phyloP scores from a whole-genome alignment of 2,113 vertebrate species.

The Charina bottae region DNA sequence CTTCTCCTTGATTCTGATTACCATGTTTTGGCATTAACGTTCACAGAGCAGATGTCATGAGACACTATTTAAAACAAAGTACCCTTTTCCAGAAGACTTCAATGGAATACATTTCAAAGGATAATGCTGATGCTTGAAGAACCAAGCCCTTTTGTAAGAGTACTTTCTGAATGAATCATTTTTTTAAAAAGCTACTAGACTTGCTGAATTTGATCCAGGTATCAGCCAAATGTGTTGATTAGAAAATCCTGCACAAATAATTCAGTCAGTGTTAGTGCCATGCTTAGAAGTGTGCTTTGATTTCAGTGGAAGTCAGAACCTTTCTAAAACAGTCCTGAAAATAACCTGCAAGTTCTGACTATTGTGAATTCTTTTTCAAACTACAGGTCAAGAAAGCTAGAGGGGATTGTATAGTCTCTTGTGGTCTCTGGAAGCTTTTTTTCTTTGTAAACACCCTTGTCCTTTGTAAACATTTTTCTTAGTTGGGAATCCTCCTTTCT shows the following conservation, averaged over 20 bases:
- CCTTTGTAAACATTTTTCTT: neutral
- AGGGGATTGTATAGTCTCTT: neutral
- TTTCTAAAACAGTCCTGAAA: neutral
- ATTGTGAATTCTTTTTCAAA: neutral
- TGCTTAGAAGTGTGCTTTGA: neutral
- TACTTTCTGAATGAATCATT: conserved; percentile 7
- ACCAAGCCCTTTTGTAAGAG: conserved; percentile 36
- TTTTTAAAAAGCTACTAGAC: neutral
- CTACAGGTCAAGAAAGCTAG: neutral
- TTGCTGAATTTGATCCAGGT: neutral
- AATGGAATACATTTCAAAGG: conserved; percentile 32
- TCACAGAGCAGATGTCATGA: conserved; percentile 31
- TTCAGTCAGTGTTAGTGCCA: neutral
- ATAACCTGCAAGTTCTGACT: neutral
- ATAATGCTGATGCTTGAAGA: conserved; percentile 25
- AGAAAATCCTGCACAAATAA: neutral
- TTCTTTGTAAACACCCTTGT: neutral
- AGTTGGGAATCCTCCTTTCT: neutral
- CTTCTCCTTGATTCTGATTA: conserved; percentile 12
- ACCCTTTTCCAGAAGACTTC: conserved; percentile 48
- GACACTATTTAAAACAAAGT: conserved; percentile 42
- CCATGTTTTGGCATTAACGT: neutral
- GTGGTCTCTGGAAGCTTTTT: neutral
- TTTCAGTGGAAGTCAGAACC: neutral
- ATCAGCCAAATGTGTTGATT: neutral